These are phyloP conservation scores for Ornithoptera alexandrae DNA, from an alignment of 2,888 invertebrate genomes.

Conservation along the genomic window DNA sequence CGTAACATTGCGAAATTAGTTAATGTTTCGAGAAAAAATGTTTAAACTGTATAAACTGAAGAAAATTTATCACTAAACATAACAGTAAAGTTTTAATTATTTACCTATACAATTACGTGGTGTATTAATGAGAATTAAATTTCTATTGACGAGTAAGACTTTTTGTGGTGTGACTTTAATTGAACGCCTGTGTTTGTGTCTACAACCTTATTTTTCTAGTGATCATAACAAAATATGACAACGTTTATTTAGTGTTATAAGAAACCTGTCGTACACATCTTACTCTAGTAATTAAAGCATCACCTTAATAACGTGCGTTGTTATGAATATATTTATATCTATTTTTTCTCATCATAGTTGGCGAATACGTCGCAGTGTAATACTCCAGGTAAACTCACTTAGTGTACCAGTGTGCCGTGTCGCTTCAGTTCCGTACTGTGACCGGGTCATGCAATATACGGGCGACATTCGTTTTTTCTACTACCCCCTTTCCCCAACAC, in stretches of 20 bases:
- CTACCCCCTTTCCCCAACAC: conserved; percentile 30
- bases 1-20: neutral
- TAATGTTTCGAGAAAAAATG: neutral
- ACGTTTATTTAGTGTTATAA: no score
- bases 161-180: no score
- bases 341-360: neutral
- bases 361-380: neutral
- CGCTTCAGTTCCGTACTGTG: conserved; percentile 61
- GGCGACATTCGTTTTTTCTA: conserved; percentile 37
- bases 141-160: no score
- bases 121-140: no score
- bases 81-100: neutral
- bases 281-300: no score
- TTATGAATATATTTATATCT: no score
- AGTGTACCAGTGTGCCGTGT: conserved; percentile 33
- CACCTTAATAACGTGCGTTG: no score
- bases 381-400: conserved; percentile 7
- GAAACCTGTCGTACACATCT: no score
- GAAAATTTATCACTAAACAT: neutral
- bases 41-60: neutral
- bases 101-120: no score
- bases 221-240: no score
- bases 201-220: no score
- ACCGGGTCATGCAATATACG: conserved; percentile 56
- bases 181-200: no score